Evolutionary conservation across 2,113 vertebrate genomes (phyloP).

Genomic region (Pluvialis apricaria): DNA sequence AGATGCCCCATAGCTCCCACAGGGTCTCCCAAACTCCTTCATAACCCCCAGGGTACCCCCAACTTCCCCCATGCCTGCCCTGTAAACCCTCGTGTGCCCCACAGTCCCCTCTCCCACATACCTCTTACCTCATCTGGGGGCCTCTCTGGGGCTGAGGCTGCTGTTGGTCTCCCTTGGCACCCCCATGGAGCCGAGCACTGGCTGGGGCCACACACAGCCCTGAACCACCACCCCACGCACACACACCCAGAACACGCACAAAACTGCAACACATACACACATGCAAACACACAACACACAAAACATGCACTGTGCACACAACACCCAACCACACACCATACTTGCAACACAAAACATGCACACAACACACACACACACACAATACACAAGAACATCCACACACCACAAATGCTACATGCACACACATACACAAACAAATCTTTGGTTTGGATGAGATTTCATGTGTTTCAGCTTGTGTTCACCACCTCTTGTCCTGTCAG

Average conservation of each 20-base stretch:
- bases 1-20: background rate
- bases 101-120: background rate
- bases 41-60: background rate
- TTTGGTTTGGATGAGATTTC: background rate
- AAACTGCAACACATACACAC: accelerated
- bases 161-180: background rate
- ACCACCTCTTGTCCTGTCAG: background rate
- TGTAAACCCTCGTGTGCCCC: background rate
- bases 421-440: background rate
- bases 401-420: background rate
- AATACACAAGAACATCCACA: no score
- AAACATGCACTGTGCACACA: background rate
- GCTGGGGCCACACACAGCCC: background rate
- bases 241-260: background rate
- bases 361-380: no score
- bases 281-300: accelerated
- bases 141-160: background rate
- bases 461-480: background rate
- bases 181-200: accelerated
- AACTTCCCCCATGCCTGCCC: background rate
- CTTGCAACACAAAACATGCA: background rate
- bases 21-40: background rate
- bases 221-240: background rate
- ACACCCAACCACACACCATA: background rate
- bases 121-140: background rate